A percentile compares a stretch with the other conserved stretches of the same genome.
These are phyloP conservation scores for Chelon labrosus DNA, from an alignment of 2,797 vertebrate species.

Conservation along the genomic window DNA sequence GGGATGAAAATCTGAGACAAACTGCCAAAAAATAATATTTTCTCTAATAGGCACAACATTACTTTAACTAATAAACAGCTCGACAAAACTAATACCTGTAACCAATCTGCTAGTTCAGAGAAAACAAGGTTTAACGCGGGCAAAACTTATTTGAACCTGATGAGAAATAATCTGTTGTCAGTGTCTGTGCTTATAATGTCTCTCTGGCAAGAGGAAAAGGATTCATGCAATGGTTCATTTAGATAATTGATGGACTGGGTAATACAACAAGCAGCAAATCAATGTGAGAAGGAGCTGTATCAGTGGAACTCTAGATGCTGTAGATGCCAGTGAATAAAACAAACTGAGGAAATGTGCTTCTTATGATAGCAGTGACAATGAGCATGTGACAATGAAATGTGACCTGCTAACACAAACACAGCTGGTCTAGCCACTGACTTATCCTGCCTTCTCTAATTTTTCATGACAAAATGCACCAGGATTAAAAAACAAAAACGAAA, in stretches of 20 bases:
- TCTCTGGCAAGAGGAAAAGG: constrained; percentile 1
- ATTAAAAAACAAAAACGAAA: no score
- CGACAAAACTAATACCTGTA: constrained; percentile 1
- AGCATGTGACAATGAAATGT: no score
- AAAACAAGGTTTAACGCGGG: neutral
- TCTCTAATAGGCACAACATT: constrained; percentile 1
- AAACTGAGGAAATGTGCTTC: constrained; percentile 32
- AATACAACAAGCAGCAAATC: constrained; percentile 46
- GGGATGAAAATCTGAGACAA: constrained; percentile 12
- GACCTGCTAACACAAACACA: no score
- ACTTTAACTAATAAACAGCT: constrained; percentile 18
- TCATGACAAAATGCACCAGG: no score
- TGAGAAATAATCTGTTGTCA: constrained; percentile 16
- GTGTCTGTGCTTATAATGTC: constrained; percentile 20
- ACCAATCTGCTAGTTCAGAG: constrained; percentile 11
- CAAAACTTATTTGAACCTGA: constrained; percentile 18
- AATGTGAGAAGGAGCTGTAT: constrained; percentile 11
- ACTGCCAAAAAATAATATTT: neutral
- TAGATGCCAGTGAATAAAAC: constrained; percentile 30
- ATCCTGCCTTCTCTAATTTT: no score
- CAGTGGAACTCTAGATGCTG: constrained; percentile 19
- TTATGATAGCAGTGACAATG: neutral
- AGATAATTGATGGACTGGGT: constrained; percentile 26
- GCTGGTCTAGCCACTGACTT: no score
- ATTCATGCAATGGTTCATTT: neutral